Percentiles rank a stretch among this genome's conserved stretches.
These are phyloP conservation scores for Ormyrus thymus DNA, from an alignment of 2,888 invertebrate genomes.

Conservation along the genomic window DNA sequence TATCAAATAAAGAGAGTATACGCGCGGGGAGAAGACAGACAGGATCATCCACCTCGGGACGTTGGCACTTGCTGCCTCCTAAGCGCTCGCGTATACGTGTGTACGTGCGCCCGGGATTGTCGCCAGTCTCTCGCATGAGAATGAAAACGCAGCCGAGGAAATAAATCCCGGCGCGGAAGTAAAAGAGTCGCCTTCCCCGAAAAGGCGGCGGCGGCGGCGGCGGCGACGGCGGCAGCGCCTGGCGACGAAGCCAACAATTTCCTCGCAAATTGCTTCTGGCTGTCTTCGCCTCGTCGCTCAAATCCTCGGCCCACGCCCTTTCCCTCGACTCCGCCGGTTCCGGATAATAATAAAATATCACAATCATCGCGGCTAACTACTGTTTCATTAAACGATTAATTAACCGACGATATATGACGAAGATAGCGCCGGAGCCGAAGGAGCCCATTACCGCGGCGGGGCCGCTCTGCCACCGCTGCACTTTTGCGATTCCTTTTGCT, in stretches of 20 bases:
- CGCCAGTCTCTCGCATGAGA: no score
- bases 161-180: slow-evolving; percentile 9
- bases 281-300: slow-evolving; percentile 53
- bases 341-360: slow-evolving; percentile 71
- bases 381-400: slow-evolving; percentile 74
- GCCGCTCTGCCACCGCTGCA: slow-evolving; percentile 3
- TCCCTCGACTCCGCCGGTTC: slow-evolving; percentile 51
- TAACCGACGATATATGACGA: slow-evolving; percentile 45
- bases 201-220: slow-evolving; percentile 21
- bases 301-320: neutral
- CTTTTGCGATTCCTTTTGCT: slow-evolving; percentile 25
- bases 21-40: neutral
- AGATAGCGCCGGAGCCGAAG: slow-evolving; percentile 37
- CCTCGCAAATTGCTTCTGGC: slow-evolving; percentile 65
- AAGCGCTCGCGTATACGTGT: no score
- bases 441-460: slow-evolving; percentile 24
- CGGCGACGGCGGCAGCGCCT: slow-evolving; percentile 52
- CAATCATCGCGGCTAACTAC: slow-evolving; percentile 73
- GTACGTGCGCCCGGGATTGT: no score
- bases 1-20: neutral
- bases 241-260: slow-evolving; percentile 58
- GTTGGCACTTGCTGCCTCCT: neutral
- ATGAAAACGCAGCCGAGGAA: no score
- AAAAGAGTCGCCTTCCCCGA: neutral
- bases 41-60: neutral